Evolutionary conservation across 2,797 vertebrate genomes (phyloP).

Genomic region (Phoeniculus purpureus): DNA sequence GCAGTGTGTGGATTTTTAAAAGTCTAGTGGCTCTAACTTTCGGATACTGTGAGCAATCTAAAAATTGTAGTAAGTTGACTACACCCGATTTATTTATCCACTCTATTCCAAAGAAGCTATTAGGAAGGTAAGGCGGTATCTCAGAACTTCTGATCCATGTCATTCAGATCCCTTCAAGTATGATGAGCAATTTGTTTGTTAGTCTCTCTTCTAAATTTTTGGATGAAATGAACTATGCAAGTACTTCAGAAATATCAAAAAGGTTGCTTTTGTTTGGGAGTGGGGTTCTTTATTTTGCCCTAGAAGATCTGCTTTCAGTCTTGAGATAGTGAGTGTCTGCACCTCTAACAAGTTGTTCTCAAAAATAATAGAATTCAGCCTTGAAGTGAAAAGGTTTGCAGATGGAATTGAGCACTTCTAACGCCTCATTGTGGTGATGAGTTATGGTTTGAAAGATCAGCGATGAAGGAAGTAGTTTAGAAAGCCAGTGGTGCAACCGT

Average conservation of each 20-base stretch:
- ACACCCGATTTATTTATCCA: background rate
- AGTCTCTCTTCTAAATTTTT: background rate
- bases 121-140: background rate
- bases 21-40: background rate
- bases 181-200: background rate
- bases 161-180: background rate
- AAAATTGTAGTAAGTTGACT: background rate
- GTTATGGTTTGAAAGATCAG: background rate
- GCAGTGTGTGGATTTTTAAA: background rate
- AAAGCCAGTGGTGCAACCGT: background rate
- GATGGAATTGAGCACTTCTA: background rate
- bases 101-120: background rate
- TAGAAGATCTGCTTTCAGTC: background rate
- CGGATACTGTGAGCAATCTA: accelerated
- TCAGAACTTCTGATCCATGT: background rate
- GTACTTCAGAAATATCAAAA: background rate
- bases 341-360: background rate
- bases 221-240: background rate
- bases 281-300: background rate
- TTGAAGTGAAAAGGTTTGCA: background rate
- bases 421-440: background rate
- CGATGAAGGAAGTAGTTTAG: background rate
- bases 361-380: background rate
- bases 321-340: background rate
- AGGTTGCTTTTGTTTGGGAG: background rate